These are phyloP conservation scores for Diprion similis DNA, from an alignment of 1,140 invertebrate species.

Conservation along the genomic window DNA sequence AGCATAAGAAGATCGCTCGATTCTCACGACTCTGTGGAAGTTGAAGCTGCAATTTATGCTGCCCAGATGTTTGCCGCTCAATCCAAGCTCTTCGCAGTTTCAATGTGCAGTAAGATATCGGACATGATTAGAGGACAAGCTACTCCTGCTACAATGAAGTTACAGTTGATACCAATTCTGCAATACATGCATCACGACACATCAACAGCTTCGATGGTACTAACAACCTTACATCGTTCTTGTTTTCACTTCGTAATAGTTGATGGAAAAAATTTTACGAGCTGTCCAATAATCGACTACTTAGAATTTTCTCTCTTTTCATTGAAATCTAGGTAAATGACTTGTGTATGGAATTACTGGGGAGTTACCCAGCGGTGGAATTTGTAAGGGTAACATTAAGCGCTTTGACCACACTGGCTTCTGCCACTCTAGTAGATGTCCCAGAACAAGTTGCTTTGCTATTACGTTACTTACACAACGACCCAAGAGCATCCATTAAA, in stretches of 20 bases:
- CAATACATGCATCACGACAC: conserved; percentile 95
- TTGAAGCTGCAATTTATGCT: conserved; percentile 95
- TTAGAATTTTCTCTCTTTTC: conserved; percentile 21
- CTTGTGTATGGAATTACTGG: conserved; percentile 82
- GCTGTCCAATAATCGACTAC: neutral
- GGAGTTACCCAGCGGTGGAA: conserved; percentile 86
- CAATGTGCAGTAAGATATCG: conserved; percentile 94
- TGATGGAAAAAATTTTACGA: conserved; percentile 8
- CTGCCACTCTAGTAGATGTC: conserved; percentile 88
- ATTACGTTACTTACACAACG: conserved; percentile 64
- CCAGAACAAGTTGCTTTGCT: conserved; percentile 80
- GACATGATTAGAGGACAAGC: conserved; percentile 94
- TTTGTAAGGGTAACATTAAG: conserved; percentile 88
- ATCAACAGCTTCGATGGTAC: conserved; percentile 82
- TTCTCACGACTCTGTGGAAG: conserved; percentile 94
- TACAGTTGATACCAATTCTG: conserved; percentile 88
- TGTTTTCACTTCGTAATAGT: neutral
- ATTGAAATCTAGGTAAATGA: conserved; percentile 65
- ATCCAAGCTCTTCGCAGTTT: conserved; percentile 93
- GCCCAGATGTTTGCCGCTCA: conserved; percentile 91
- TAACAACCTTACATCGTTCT: conserved; percentile 47
- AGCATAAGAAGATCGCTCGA: conserved; percentile 90
- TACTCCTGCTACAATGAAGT: conserved; percentile 90
- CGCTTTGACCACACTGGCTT: conserved; percentile 87
- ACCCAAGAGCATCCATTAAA: conserved; percentile 76